Evolutionary conservation across 2,888 invertebrate species (phyloP), one percentile per base, ranked within the genome.

Genomic region (Incurvaria masculella): DNA sequence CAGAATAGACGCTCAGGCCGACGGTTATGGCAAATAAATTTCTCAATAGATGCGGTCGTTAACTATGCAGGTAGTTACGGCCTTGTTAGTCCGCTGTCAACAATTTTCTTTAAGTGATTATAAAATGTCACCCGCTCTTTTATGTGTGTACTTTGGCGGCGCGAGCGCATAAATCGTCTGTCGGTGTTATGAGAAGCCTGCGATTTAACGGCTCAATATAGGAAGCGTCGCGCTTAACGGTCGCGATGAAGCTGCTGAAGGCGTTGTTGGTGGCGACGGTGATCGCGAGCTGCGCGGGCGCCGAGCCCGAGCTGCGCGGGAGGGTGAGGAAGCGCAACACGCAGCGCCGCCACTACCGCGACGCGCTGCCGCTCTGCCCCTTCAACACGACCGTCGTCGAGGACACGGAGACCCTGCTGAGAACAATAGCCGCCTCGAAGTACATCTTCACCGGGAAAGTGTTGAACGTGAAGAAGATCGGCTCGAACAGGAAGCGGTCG

Each of bases 401-500:
- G 56, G 75, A 79, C 59, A 74, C 76, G 64, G 72, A 75, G 71
- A 66, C 79, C 51, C 59, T 79, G 66, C 72, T 76, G 69, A 72
- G 71, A 51, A 75, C 76, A 62, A 79, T 79, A 67, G 67, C 68
- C 49, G 69, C 69, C 57, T 76, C 79, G 4, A 73, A 74, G 61
- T 79, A 68, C 59, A 79, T 79, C 61, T 79, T 79, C 64, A 79
- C 79, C 20, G 79, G 68, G 27, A 79, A 79, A 69, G 79, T 79
- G 58, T 59, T 79, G 57, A 73, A 64, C 55, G 69, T 76, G 52
- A 74, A 68, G 55, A 75, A 73, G 57, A 65, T 69, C 55, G 68
- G 66, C 54, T 52, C 54, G 38, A 57, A 58, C 27, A 62, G 60
- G 40, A 72, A 66, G 55, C 66, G 69, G 54, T 72, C 73, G 26